Conservation (phyloP, 2,888 invertebrate genomes). For the Zygothrica quintamaculata region DNA sequence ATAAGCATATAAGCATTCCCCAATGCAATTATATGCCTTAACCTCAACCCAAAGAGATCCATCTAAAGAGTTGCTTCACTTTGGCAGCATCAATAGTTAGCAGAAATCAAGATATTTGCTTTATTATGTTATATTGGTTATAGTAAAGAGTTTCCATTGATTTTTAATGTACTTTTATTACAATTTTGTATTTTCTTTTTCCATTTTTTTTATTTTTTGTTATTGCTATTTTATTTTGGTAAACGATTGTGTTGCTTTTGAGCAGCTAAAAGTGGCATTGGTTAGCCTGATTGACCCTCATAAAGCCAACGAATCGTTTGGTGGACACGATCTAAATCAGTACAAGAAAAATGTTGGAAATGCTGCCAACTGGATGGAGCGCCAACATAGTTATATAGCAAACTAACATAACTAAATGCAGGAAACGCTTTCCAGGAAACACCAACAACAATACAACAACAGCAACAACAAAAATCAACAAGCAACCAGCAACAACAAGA, state of each 20-base stretch:
- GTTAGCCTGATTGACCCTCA: conserved; percentile 75
- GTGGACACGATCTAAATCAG: conserved; percentile 66
- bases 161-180: not conserved
- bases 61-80: too few species aligned
- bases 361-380: conserved; percentile 40
- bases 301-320: conserved; percentile 62
- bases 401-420: conserved; percentile 69
- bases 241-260: conserved; percentile 50
- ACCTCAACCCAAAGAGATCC: too few species aligned
- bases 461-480: conserved; percentile 29
- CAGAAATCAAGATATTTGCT: too few species aligned
- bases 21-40: too few species aligned
- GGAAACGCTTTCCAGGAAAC: conserved; percentile 78
- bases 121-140: too few species aligned
- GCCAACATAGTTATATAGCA: conserved; percentile 72
- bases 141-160: too few species aligned
- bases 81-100: too few species aligned
- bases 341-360: conserved; percentile 13
- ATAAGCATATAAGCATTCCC: too few species aligned
- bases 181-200: not conserved
- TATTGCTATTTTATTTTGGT: conserved; percentile 1
- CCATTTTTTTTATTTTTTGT: conserved; percentile 6
- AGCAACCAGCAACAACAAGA: conserved; percentile 26
- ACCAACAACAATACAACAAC: conserved; percentile 47
- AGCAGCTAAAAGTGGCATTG: conserved; percentile 14